Conservation (phyloP, 2,113 vertebrate genomes). For the Mohoua ochrocephala region DNA sequence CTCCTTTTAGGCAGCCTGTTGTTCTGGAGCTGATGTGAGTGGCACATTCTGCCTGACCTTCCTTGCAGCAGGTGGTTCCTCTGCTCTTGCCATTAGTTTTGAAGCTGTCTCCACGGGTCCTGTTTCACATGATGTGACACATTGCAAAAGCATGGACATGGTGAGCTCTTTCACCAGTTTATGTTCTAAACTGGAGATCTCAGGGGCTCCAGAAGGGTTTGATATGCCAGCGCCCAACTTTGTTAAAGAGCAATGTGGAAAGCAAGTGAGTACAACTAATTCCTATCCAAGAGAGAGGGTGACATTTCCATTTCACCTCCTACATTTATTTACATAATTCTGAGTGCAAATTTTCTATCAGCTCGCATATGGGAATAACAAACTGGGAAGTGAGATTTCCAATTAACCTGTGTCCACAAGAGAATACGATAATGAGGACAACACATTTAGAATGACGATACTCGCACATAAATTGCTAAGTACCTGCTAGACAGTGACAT, state of each 20-base stretch:
- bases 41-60: background rate
- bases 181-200: background rate
- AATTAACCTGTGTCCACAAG: constrained; percentile 41
- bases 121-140: background rate
- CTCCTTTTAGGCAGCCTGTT: background rate
- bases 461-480: background rate
- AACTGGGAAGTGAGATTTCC: constrained; percentile 17
- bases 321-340: constrained; percentile 30
- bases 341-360: constrained; percentile 5
- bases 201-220: background rate
- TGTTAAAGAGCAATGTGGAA: background rate
- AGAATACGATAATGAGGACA: background rate
- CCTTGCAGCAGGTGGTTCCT: background rate
- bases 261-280: background rate
- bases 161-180: background rate
- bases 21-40: background rate
- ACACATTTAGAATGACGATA: background rate
- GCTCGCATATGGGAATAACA: background rate
- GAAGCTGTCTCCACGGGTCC: background rate
- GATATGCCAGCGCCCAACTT: background rate
- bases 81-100: background rate
- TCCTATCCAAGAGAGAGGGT: background rate
- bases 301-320: background rate
- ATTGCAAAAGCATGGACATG: background rate
- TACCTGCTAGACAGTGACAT: background rate